Evolutionary conservation across 2,113 vertebrate genomes (phyloP).

Genomic region (Phoxinus phoxinus): DNA sequence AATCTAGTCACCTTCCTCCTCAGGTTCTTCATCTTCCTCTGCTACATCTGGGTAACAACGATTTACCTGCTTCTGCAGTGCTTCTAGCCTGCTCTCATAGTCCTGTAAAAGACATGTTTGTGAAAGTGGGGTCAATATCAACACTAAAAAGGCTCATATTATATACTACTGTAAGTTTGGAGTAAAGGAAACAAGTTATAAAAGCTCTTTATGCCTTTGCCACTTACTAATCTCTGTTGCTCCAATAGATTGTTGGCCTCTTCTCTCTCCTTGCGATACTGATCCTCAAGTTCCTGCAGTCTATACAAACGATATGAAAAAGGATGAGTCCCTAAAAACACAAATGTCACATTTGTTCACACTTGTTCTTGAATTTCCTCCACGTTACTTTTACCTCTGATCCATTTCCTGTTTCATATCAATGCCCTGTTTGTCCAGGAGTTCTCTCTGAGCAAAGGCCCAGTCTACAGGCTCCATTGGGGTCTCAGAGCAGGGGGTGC

Average conservation of each 20-base stretch:
- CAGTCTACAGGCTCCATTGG: conserved; percentile 92
- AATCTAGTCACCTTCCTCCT: conserved; percentile 86
- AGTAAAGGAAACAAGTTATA: neutral
- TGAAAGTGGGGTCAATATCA: too few relatives aligned
- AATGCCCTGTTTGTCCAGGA: conserved; percentile 96
- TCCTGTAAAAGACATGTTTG: conserved; percentile 82
- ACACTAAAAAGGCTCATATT: neutral
- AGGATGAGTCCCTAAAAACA: neutral
- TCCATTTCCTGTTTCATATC: conserved; percentile 99
- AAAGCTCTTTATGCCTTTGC: neutral
- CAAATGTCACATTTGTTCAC: neutral
- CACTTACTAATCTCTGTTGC: conserved; percentile 92
- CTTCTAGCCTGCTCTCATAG: conserved; percentile 96
- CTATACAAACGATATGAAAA: conserved; percentile 68
- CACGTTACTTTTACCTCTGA: conserved; percentile 80
- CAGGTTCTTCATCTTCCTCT: conserved; percentile 91
- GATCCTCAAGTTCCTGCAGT: conserved; percentile 95
- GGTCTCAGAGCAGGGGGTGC: conserved; percentile 89
- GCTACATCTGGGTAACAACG: conserved; percentile 85
- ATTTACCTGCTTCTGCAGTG: conserved; percentile 95
- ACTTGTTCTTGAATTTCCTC: neutral
- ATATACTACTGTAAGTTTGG: neutral
- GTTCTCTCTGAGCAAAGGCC: conserved; percentile 94
- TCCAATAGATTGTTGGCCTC: conserved; percentile 95
- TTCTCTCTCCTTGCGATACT: conserved; percentile 92